Evolutionary conservation across 2,113 vertebrate species (phyloP).

Genomic region (Campylomormyrus tamandua): DNA sequence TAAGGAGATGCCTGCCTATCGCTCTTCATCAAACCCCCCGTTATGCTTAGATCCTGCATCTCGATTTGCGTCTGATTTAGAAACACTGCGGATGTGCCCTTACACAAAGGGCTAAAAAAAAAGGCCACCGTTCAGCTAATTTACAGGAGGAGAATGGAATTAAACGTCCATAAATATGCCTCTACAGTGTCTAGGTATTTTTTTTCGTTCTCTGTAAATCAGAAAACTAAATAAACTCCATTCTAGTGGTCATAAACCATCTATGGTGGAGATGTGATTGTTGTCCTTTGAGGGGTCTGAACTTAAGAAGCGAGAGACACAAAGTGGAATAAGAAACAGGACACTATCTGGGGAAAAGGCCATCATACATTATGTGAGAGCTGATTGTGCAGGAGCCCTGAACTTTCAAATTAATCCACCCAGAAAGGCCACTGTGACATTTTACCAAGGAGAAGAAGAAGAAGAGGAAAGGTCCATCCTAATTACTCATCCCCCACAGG

Average conservation of each 20-base stretch:
- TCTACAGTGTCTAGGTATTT: not conserved
- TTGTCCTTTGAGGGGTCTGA: not conserved
- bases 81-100: not conserved
- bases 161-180: not conserved
- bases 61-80: not conserved
- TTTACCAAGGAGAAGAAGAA: slow-evolving; percentile 51
- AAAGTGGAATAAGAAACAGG: not conserved
- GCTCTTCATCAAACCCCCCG: not conserved
- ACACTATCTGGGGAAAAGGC: slow-evolving; percentile 13
- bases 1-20: not conserved
- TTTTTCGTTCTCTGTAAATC: slow-evolving; percentile 8
- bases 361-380: slow-evolving; percentile 39
- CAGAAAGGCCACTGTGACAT: slow-evolving; percentile 63
- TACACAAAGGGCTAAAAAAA: not conserved
- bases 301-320: not conserved
- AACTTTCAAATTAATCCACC: slow-evolving; percentile 46
- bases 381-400: slow-evolving; percentile 34
- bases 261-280: not conserved
- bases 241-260: not conserved
- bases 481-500: slow-evolving; percentile 46
- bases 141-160: not conserved
- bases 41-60: not conserved
- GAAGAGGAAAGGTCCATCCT: slow-evolving; percentile 44
- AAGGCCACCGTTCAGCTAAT: not conserved
- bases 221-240: not conserved